Evolutionary conservation across 2,797 vertebrate genomes (phyloP).

Genomic region (Gallinago nigripennis): DNA sequence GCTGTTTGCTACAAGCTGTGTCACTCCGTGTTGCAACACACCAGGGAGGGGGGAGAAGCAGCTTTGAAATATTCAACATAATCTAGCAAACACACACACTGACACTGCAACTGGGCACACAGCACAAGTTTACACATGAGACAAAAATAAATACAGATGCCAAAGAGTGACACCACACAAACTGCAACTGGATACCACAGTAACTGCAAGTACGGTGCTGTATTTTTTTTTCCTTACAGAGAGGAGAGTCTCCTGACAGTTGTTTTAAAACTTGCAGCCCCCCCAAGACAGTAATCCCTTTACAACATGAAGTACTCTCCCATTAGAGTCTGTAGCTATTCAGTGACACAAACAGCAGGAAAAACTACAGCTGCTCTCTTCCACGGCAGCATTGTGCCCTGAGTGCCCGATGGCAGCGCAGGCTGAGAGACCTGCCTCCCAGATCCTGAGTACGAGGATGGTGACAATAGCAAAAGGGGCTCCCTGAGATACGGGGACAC

Average conservation of each 20-base stretch:
- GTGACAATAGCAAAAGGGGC: not conserved
- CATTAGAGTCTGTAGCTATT: not conserved
- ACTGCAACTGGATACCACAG: not conserved
- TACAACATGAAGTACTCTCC: not conserved
- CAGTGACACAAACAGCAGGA: not conserved
- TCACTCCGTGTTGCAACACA: not conserved
- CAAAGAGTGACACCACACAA: not conserved
- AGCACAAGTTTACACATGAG: rapidly evolving
- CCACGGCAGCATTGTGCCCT: not conserved
- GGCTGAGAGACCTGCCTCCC: not conserved
- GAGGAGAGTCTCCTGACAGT: not conserved
- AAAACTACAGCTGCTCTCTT: not conserved
- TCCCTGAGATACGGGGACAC: rapidly evolving
- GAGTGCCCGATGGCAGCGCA: not conserved
- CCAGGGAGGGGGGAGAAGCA: not conserved
- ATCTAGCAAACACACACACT: rapidly evolving
- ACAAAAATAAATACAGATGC: not conserved
- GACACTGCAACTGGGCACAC: not conserved
- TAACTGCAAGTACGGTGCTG: not conserved
- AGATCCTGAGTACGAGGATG: not conserved
- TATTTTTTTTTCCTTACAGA: not conserved
- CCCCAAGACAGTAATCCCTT: not conserved
- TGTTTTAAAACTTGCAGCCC: not conserved
- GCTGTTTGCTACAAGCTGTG: not conserved
- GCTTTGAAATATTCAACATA: not conserved